Evolutionary conservation across 2,113 vertebrate genomes (phyloP).

Genomic region (Tinamus guttatus): DNA sequence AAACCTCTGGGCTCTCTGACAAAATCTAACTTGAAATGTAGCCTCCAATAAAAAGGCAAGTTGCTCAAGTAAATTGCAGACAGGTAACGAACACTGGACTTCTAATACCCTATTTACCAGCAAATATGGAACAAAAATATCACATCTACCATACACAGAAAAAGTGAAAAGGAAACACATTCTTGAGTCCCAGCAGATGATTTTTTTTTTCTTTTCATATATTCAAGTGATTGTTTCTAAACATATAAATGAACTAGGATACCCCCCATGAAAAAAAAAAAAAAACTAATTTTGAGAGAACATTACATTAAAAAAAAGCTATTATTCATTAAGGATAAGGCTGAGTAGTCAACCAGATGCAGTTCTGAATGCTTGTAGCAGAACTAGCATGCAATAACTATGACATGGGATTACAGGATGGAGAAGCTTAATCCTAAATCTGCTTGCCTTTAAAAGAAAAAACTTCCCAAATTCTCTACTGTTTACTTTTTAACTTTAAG

Average conservation of each 20-base stretch:
- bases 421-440: background rate
- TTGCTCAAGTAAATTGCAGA: background rate
- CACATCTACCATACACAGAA: background rate
- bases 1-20: background rate
- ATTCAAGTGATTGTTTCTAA: background rate
- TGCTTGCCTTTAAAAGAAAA: background rate
- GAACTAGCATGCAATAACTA: background rate
- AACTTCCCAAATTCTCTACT: background rate
- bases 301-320: background rate
- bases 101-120: background rate
- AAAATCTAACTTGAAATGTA: background rate
- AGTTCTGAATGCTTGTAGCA: background rate
- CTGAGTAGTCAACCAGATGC: background rate
- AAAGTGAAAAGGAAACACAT: background rate
- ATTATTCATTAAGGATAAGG: background rate
- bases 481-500: background rate
- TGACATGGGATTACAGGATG: background rate
- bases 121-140: background rate
- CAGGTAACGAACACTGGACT: background rate
- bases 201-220: background rate
- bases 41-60: fast-evolving
- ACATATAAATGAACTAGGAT: background rate
- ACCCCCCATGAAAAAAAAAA: background rate
- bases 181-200: background rate
- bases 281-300: background rate